Conservation (phyloP, 2,113 vertebrate genomes). For the Bothrops jararaca region DNA sequence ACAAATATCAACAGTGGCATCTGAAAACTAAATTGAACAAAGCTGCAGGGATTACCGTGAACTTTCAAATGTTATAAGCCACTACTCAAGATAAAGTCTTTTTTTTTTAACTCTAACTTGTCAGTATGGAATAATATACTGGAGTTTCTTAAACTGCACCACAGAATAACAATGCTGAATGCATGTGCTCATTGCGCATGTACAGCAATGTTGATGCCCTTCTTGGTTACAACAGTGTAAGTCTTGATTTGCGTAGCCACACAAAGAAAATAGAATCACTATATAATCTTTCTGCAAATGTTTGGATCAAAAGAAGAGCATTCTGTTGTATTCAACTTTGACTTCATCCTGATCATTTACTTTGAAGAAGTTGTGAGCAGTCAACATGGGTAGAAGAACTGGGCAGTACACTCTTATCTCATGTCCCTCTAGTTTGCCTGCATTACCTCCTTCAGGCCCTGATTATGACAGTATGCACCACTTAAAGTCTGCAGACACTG, state of each 20-base stretch:
- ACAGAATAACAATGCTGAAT: neutral
- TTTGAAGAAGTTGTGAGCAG: neutral
- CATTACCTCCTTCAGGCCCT: neutral
- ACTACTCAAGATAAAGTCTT: neutral
- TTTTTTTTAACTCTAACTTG: neutral
- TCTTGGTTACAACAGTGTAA: neutral
- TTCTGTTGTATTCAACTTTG: neutral
- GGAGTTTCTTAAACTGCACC: neutral
- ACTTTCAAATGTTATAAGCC: neutral
- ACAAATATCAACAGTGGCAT: slow-evolving; percentile 42
- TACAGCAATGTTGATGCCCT: neutral
- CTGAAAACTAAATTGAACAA: slow-evolving; percentile 5
- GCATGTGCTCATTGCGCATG: neutral
- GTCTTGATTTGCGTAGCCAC: neutral
- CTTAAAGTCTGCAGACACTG: neutral
- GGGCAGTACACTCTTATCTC: neutral
- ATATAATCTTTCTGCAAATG: neutral
- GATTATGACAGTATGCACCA: neutral
- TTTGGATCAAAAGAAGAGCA: neutral
- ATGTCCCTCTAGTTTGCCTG: neutral
- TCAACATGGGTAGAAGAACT: neutral
- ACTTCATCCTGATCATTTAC: too few relatives aligned
- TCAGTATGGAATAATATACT: neutral
- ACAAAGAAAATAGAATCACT: neutral
- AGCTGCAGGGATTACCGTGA: slow-evolving; percentile 5